Evolutionary conservation across 2,113 vertebrate genomes (phyloP), one percentile per base, ranked within the genome.

Genomic region (Epinephelus moara): DNA sequence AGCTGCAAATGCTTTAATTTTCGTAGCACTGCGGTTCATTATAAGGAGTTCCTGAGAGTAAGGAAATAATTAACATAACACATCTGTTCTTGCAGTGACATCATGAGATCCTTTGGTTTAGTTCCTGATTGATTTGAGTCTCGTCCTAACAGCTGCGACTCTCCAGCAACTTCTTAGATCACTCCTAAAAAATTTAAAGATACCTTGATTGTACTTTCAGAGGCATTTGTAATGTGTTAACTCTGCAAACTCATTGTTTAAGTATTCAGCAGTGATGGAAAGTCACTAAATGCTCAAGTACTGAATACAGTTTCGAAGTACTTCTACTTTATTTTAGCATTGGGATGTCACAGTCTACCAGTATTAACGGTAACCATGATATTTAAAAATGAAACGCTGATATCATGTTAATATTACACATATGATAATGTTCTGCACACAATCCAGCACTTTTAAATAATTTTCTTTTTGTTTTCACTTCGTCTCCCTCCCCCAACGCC

Each of bases 21-120:
- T 53, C 71, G 55, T 40, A 76, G 19, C 42, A 6, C 47, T 30
- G 78, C 6, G 33, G 69, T 84, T 84, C 42, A 76, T 76, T 40
- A 57, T 4, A 17, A 83, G 25, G 49, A 7, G 13, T 81, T 71
- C 47, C 70, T 66, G 55, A 79, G 77, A 69, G 79, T 70, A 42
- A 82, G 55, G 57, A 63, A 82, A 56, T 42, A 23, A 78, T 80
- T 68, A 87, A 56, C 27, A 25, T 53, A 40, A 59, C 70, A 84
- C 78, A 85, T 84, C 74, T 82, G 84, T 78, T 84, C 63, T 18
- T 2, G n/a, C 40, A 27, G 23, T 78, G 25, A 77, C 76, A 66
- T 80, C 84, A 69, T 62, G 37, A 18, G 3, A 73, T 47, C 57
- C 68, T 84, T 79, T 71, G 8, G 60, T 69, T 86, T 70, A 64